These are phyloP conservation scores for Leiothrix lutea DNA, from an alignment of 2,113 vertebrate genomes.

Conservation along the genomic window DNA sequence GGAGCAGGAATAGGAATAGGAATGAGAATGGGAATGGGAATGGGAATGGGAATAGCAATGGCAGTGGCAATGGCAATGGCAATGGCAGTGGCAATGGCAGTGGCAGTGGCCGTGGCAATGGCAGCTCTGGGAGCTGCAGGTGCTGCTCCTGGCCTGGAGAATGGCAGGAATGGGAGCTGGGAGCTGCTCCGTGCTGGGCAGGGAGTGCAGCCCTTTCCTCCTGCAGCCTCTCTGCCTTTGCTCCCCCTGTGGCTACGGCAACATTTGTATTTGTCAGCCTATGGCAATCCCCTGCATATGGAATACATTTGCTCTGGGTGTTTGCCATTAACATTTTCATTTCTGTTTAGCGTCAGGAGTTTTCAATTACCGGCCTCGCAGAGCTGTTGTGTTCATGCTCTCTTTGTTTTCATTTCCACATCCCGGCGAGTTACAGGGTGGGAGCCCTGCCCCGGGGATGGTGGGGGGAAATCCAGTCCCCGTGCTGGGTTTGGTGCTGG, in stretches of 20 bases:
- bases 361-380: conserved; percentile 53
- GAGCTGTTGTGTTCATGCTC: conserved; percentile 41
- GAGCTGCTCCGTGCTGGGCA: not conserved
- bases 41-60: not conserved
- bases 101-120: not conserved
- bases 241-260: not conserved
- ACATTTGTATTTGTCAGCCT: conserved; percentile 57
- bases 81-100: not conserved
- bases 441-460: not conserved
- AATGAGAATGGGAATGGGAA: too few species aligned
- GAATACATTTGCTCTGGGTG: conserved; percentile 71
- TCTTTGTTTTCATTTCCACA: conserved; percentile 65
- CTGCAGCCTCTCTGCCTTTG: not conserved
- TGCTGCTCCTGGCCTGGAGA: not conserved
- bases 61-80: not conserved
- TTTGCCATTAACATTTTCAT: conserved; percentile 74
- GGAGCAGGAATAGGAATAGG: not conserved
- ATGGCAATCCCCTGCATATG: conserved; percentile 55
- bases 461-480: not conserved
- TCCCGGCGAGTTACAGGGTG: not conserved
- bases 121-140: not conserved
- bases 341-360: conserved; percentile 74
- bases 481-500: not conserved
- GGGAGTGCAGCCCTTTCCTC: not conserved
- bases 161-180: fast-evolving